Conservation (phyloP, 1,140 invertebrate species). For the Zaprionus ghesquierei region DNA sequence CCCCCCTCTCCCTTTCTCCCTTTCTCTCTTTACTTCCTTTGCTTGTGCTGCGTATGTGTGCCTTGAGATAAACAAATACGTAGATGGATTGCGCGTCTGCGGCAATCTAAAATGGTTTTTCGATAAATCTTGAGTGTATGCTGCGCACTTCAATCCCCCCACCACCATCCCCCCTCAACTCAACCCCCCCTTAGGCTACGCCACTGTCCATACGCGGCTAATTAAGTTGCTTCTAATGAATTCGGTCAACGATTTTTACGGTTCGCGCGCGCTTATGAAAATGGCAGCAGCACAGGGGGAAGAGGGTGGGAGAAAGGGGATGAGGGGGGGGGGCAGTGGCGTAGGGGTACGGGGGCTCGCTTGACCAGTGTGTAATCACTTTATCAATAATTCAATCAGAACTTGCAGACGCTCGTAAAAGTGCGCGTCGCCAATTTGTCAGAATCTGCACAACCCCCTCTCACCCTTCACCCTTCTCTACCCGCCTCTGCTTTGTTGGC, state of each 20-base stretch:
- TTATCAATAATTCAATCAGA: conserved; percentile 81
- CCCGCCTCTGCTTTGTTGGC: not conserved
- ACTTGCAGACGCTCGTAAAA: conserved; percentile 65
- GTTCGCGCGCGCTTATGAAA: conserved; percentile 59
- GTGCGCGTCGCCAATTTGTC: conserved; percentile 63
- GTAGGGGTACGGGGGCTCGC: not conserved
- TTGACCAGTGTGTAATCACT: conserved; percentile 55
- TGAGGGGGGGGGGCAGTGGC: not conserved
- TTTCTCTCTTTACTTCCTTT: conserved; percentile 1
- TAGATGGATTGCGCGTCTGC: conserved; percentile 71
- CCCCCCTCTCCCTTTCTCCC: not conserved
- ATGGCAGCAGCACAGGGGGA: not conserved
- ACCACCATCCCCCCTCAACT: no score
- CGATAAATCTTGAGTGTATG: conserved; percentile 54
- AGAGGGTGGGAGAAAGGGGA: not conserved
- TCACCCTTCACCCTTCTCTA: not conserved
- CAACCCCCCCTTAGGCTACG: not conserved
- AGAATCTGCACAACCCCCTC: not conserved
- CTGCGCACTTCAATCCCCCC: conserved; percentile 3
- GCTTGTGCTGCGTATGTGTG: conserved; percentile 61
- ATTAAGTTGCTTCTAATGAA: conserved; percentile 74
- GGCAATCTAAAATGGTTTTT: conserved; percentile 71
- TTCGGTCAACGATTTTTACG: conserved; percentile 67
- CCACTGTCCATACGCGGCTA: conserved; percentile 27
- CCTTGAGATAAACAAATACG: conserved; percentile 75